phyloP scores from a whole-genome alignment of 2,113 vertebrate genomes.

The Urocynchramus pylzowi region DNA sequence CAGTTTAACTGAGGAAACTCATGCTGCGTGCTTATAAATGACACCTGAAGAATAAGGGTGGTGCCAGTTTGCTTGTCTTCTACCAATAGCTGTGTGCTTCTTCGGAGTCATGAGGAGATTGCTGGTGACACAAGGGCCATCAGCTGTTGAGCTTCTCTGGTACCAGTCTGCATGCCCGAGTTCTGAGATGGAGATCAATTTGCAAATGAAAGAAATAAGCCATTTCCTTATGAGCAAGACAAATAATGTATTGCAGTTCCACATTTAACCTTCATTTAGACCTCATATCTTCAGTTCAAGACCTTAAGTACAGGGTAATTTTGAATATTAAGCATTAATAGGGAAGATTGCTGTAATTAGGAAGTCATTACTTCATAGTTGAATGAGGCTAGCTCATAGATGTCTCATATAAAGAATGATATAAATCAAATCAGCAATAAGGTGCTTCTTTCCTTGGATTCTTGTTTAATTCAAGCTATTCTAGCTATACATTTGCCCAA shows the following conservation, averaged over 20 bases:
- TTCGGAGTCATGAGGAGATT: background rate
- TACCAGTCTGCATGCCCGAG: background rate
- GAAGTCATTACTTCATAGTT: background rate
- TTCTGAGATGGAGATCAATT: background rate
- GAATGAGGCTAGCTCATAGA: background rate
- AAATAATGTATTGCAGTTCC: background rate
- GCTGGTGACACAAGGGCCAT: background rate
- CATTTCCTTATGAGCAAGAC: background rate
- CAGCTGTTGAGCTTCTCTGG: background rate
- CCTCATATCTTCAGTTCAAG: background rate
- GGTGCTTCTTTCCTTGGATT: background rate
- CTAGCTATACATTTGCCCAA: background rate
- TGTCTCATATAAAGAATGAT: background rate
- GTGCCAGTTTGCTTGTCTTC: background rate
- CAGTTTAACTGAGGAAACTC: background rate
- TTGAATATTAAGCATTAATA: constrained; percentile 23
- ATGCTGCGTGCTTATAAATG: fast-evolving
- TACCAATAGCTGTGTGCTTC: background rate
- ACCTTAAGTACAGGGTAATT: constrained; percentile 17
- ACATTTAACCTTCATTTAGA: background rate
- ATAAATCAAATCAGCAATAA: background rate
- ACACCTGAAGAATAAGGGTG: background rate
- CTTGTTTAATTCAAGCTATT: background rate
- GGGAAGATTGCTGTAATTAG: constrained; percentile 22
- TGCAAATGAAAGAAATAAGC: background rate